Conservation (phyloP, 2,113 vertebrate species). For the Cochlearius cochlearius region DNA sequence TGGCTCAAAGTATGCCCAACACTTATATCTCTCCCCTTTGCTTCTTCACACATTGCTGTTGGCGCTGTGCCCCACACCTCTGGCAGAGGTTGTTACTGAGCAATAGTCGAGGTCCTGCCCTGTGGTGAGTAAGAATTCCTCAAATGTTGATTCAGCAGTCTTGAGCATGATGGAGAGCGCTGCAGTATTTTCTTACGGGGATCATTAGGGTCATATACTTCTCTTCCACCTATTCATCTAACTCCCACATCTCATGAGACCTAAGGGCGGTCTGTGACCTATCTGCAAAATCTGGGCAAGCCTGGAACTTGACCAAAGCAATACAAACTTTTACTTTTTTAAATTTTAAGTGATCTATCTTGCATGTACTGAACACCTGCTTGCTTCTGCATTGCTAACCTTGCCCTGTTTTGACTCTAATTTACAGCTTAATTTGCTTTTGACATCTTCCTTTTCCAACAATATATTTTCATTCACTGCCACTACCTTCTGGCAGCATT, state of each 20-base stretch:
- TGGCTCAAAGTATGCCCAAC: neutral
- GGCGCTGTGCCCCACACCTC: neutral
- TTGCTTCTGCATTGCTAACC: neutral
- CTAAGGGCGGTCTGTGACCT: neutral
- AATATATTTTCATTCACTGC: neutral
- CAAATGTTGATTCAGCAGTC: neutral
- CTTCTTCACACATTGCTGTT: neutral
- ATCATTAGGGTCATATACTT: neutral
- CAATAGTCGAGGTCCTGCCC: neutral
- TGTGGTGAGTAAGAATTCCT: neutral
- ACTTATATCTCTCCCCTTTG: neutral
- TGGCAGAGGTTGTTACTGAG: neutral
- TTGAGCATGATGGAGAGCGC: neutral
- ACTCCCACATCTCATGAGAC: neutral
- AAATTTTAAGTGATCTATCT: neutral
- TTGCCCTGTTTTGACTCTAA: neutral
- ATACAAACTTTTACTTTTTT: neutral
- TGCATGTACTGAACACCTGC: neutral
- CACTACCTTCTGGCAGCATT: neutral
- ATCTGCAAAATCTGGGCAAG: neutral
- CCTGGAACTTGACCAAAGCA: neutral
- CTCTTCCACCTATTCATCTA: neutral
- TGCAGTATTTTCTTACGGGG: accelerated
- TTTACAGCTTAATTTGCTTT: constrained; percentile 24
- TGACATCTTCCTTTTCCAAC: neutral